A percentile compares a stretch with the other conserved stretches of the same genome.
These are phyloP conservation scores for Drosophila cognata DNA, from an alignment of 2,888 invertebrate genomes.

Conservation along the genomic window DNA sequence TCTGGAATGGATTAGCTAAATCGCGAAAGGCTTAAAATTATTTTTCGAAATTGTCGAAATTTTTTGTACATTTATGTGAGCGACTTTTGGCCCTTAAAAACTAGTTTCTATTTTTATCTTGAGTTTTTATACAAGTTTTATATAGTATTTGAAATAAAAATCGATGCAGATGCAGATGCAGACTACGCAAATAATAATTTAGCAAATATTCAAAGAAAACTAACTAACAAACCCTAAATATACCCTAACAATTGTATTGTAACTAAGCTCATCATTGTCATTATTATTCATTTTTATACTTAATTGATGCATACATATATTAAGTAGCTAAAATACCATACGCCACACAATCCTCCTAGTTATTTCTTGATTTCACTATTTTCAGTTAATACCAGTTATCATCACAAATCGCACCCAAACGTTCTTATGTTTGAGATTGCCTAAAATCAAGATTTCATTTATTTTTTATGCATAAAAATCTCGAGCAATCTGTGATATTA, in stretches of 20 bases:
- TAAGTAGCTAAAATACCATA: conserved; percentile 72
- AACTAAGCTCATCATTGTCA: conserved; percentile 39
- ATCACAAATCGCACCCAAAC: conserved; percentile 34
- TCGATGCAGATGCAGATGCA: conserved; percentile 20
- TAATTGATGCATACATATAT: conserved; percentile 31
- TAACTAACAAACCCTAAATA: conserved; percentile 19
- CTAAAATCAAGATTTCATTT: conserved; percentile 52
- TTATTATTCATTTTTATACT: conserved; percentile 55
- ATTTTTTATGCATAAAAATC: conserved; percentile 72
- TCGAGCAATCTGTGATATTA: conserved; percentile 84
- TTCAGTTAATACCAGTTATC: conserved; percentile 14
- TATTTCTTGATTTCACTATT: conserved; percentile 42
- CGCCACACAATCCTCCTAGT: conserved; percentile 31
- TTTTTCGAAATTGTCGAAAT: conserved; percentile 68
- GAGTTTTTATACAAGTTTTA: conserved; percentile 55
- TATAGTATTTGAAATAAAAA: conserved; percentile 26
- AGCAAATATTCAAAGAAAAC: conserved; percentile 28
- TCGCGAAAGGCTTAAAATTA: conserved; percentile 67
- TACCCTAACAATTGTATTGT: conserved; percentile 37
- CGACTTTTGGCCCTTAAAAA: conserved; percentile 56
- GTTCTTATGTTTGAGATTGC: conserved; percentile 73
- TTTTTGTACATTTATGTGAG: conserved; percentile 52
- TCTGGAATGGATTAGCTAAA: conserved; percentile 59
- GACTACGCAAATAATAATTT: conserved; percentile 38
- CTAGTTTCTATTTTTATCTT: conserved; percentile 38